Conservation (phyloP, 2,888 invertebrate genomes). For the Drosophila acutilabella region DNA sequence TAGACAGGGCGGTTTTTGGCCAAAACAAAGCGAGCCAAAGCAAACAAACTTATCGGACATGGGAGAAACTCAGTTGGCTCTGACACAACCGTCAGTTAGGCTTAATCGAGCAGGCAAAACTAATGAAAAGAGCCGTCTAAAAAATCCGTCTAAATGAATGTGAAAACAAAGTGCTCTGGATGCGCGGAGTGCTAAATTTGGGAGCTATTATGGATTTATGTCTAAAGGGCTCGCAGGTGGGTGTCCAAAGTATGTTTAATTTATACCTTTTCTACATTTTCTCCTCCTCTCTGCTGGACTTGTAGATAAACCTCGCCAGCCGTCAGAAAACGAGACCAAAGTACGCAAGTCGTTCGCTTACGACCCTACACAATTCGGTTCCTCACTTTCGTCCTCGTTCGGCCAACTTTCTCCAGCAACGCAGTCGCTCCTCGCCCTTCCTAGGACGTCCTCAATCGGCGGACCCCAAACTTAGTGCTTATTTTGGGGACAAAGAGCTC, state of each 20-base stretch:
- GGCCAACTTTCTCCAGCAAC: constrained; percentile 81
- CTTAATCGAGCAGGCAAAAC: constrained; percentile 8
- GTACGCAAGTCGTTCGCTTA: constrained; percentile 73
- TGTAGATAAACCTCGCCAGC: constrained; percentile 84
- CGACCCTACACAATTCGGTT: constrained; percentile 55
- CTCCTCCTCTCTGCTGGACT: background rate
- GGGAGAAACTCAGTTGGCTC: constrained; percentile 63
- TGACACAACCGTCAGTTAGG: constrained; percentile 57
- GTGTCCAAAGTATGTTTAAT: constrained; percentile 17
- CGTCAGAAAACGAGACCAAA: constrained; percentile 84
- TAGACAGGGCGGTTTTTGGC: constrained; percentile 59
- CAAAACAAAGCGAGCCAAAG: constrained; percentile 58
- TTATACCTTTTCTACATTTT: background rate
- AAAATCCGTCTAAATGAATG: constrained; percentile 47
- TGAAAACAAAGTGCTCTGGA: constrained; percentile 31
- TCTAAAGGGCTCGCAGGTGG: constrained; percentile 84
- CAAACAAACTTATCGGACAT: constrained; percentile 34
- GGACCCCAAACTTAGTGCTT: constrained; percentile 73
- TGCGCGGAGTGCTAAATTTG: constrained; percentile 19
- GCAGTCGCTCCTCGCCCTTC: constrained; percentile 80
- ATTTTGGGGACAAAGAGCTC: constrained; percentile 69
- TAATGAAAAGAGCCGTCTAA: background rate
- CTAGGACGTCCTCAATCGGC: constrained; percentile 84
- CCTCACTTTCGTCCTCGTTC: constrained; percentile 82
- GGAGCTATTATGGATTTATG: constrained; percentile 84